These are phyloP conservation scores for Odocoileus hemionus DNA, from an alignment of 2,113 vertebrate species.

Conservation along the genomic window DNA sequence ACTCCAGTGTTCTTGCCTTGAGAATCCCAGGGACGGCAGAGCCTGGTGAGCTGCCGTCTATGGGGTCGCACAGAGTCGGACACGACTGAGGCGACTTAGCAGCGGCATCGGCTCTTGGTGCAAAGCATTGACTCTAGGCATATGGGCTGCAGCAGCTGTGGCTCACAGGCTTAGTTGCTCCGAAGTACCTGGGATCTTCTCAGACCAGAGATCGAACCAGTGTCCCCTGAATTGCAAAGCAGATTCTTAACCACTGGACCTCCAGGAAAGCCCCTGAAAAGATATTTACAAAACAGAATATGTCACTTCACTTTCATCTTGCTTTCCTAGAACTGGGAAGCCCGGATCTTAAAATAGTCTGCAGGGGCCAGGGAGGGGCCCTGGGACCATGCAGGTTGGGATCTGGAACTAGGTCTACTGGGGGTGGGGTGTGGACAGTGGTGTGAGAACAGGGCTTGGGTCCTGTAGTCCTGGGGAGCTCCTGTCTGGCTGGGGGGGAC, in stretches of 20 bases:
- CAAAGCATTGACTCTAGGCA: neutral
- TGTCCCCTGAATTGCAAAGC: neutral
- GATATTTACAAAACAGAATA: neutral
- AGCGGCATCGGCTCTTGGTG: neutral
- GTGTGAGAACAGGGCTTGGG: neutral
- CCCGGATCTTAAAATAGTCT: neutral
- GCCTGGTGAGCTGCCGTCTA: no score
- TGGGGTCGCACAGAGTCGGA: no score
- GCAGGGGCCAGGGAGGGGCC: neutral
- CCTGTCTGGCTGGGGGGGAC: neutral
- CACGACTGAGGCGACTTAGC: no score
- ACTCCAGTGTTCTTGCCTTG: no score
- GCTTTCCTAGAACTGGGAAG: neutral
- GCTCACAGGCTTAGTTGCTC: neutral
- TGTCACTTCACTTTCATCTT: neutral
- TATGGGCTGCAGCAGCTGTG: neutral
- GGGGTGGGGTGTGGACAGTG: neutral
- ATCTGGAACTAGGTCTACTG: neutral
- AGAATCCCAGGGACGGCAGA: no score
- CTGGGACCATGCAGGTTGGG: neutral
- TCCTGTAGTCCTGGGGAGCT: neutral
- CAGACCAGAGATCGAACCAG: neutral
- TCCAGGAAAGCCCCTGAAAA: neutral
- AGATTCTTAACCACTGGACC: neutral
- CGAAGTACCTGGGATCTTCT: neutral